phyloP scores from a whole-genome alignment of 2,113 vertebrate genomes.

The Saiga tatarica region DNA sequence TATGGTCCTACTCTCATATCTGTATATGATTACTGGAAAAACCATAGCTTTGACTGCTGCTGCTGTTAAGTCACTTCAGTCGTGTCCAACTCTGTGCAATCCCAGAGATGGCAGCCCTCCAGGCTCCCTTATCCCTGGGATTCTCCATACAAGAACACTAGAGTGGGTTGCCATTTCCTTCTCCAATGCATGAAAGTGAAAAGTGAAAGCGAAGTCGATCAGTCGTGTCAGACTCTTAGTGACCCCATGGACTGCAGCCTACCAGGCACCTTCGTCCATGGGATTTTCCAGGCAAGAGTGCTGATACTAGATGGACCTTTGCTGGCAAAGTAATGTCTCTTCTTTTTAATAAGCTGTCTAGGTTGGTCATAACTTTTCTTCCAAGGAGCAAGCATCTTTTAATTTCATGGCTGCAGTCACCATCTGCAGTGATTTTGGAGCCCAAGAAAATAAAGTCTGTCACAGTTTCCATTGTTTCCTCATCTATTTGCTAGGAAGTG shows the following conservation, averaged over 20 bases:
- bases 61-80: too few species aligned
- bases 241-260: too few species aligned
- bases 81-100: too few species aligned
- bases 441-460: not conserved
- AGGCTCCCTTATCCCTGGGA: too few species aligned
- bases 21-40: not conserved
- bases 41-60: not conserved
- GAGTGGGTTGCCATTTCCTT: too few species aligned
- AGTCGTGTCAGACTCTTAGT: too few species aligned
- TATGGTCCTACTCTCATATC: not conserved
- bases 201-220: too few species aligned
- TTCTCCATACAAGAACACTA: too few species aligned
- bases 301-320: not conserved
- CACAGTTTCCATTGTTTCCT: not conserved
- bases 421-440: not conserved
- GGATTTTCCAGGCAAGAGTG: too few species aligned
- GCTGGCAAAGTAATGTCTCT: not conserved
- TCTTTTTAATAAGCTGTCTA: not conserved
- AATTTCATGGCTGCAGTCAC: not conserved
- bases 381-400: not conserved
- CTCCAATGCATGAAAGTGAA: too few species aligned
- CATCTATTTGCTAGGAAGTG: not conserved
- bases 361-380: not conserved
- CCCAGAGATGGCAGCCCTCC: too few species aligned
- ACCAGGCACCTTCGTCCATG: too few species aligned